Percentiles rank a stretch among this genome's conserved stretches.
Evolutionary conservation across 2,113 vertebrate species (phyloP).

Genomic region (Podarcis cretensis): DNA sequence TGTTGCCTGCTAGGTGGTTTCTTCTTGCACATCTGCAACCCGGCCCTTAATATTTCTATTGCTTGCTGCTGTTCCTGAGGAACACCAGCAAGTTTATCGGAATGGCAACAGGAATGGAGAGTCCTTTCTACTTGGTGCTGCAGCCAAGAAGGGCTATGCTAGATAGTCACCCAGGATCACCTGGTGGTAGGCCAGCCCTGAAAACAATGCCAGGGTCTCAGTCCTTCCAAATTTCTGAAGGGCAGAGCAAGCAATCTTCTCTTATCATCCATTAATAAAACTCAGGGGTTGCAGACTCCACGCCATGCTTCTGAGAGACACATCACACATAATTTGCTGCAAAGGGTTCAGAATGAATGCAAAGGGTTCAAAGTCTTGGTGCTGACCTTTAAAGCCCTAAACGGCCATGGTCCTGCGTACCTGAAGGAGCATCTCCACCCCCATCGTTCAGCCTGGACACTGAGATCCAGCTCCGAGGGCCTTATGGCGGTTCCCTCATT

Average conservation of each 20-base stretch:
- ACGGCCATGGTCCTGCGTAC: too few species aligned
- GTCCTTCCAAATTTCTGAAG: neutral
- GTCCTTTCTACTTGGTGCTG: neutral
- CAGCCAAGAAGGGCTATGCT: neutral
- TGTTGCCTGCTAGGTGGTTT: neutral
- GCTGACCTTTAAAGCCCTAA: too few species aligned
- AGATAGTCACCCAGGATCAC: neutral
- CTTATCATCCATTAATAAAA: neutral
- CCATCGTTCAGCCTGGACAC: too few species aligned
- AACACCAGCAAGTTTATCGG: neutral
- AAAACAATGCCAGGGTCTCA: neutral
- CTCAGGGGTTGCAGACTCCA: neutral
- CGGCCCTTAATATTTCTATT: neutral
- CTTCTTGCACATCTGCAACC: neutral
- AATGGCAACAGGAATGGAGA: neutral
- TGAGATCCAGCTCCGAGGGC: too few species aligned
- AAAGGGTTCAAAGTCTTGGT: too few species aligned
- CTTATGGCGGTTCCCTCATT: too few species aligned
- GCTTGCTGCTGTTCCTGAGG: neutral
- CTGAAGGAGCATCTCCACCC: too few species aligned
- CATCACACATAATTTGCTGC: neutral
- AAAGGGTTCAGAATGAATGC: neutral
- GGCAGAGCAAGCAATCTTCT: neutral
- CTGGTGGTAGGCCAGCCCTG: neutral
- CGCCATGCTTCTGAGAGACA: neutral